Evolutionary conservation across 1,140 invertebrate species (phyloP).

Genomic region (Anoplolepis gracilipes): DNA sequence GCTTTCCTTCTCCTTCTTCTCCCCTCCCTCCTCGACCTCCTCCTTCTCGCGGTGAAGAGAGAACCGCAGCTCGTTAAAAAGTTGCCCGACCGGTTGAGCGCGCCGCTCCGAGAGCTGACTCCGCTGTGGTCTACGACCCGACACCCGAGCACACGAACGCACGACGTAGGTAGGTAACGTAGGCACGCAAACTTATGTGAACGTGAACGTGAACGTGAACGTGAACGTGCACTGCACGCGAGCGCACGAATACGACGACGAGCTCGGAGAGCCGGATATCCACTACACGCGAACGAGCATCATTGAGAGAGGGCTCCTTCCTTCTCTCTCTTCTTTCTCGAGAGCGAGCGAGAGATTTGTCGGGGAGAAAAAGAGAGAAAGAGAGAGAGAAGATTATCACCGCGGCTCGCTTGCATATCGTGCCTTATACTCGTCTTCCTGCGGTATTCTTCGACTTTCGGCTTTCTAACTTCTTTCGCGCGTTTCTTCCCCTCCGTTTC

Average conservation of each 20-base stretch:
- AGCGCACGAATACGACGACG: background rate
- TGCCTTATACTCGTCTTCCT: slow-evolving; percentile 69
- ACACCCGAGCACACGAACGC: slow-evolving; percentile 81
- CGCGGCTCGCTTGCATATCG: slow-evolving; percentile 63
- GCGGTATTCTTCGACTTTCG: slow-evolving; percentile 77
- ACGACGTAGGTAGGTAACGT: slow-evolving; percentile 15
- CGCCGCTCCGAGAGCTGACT: slow-evolving; percentile 77
- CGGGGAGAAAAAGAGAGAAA: background rate
- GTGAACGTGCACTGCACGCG: slow-evolving; percentile 63
- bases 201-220: slow-evolving; percentile 63
- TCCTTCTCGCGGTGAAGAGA: slow-evolving; percentile 73
- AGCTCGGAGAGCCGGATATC: slow-evolving; percentile 69
- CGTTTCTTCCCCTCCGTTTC: slow-evolving; percentile 2
- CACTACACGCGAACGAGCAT: slow-evolving; percentile 77
- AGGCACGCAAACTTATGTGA: slow-evolving; percentile 49
- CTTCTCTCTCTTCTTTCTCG: slow-evolving; percentile 39
- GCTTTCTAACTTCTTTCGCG: slow-evolving; percentile 63
- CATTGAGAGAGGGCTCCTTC: slow-evolving; percentile 67
- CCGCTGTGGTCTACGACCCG: slow-evolving; percentile 85
- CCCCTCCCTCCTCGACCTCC: slow-evolving; percentile 59
- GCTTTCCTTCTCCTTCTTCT: background rate
- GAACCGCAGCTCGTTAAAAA: slow-evolving; percentile 85
- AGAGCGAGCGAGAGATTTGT: background rate
- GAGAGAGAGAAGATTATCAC: slow-evolving; percentile 39
- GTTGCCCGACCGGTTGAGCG: slow-evolving; percentile 85